Evolutionary conservation across 2,797 vertebrate species (phyloP), one percentile per base, ranked within the genome.

Genomic region (Silurus aristotelis): DNA sequence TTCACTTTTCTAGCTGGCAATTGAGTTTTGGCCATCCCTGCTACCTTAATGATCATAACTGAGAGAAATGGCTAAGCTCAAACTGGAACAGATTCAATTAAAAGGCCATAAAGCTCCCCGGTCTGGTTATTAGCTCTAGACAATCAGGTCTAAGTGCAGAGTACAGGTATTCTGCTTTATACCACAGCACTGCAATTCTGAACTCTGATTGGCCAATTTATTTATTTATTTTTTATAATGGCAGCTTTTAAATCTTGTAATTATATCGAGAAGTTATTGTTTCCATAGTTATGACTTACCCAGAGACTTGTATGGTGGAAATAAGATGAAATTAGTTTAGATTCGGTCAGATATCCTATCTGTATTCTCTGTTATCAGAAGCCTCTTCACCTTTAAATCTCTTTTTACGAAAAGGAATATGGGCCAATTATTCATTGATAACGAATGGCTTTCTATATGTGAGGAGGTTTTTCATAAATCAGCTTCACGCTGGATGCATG

Each of bases 11-110:
- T 89, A 93, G 85, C 72, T 85, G 55, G 25, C 92, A 93, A 95
- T 87, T 78, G 87, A 89, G 92, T 94, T 94, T 91, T 86, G 87
- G 87, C 89, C 89, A 85, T 92, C 87, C 88, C 90, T 92, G 91
- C 91, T 91, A 92, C 89, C 92, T 93, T 94, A 94, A 95, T 93
- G 92, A 92, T 92, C 87, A 91, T 93, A 92, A 92, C 86, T 80
- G 87, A 88, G 89, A 89, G 91, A 92, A 92, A 93, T 90, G 85
- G 88, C 87, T 81, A 72, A 87, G 88, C 92, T 86, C 82, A 83
- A 90, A 93, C 81, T 90, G 86, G 87, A 85, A 90, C 88, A 87
- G 87, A 95, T 94, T 93, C 79, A 90, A 95, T 95, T 94, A 94
- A 78, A 71, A 84, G 76, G 71, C 83, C 84, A 81, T 89, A 87